Conservation (phyloP, 2,113 vertebrate species). For the Varanus komodoensis region DNA sequence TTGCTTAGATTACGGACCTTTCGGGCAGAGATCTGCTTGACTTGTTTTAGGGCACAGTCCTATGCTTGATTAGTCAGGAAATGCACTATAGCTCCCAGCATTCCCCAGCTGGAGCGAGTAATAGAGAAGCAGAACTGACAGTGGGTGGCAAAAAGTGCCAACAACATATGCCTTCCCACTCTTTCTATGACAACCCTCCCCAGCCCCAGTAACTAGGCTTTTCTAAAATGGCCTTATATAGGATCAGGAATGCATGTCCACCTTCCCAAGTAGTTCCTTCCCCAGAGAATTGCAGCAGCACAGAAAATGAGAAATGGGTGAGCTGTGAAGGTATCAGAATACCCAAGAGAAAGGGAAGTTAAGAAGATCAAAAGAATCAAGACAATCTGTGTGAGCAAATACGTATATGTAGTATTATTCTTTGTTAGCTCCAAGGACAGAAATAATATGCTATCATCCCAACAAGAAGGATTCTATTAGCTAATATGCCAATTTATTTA, state of each 20-base stretch:
- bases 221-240: too few relatives aligned
- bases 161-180: background rate
- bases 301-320: background rate
- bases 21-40: background rate
- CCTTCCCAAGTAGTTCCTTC: background rate
- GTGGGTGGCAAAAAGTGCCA: background rate
- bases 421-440: conserved; percentile 62
- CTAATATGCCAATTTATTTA: conserved; percentile 66
- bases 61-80: too few relatives aligned
- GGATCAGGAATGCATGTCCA: background rate
- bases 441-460: conserved; percentile 65
- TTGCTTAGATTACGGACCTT: background rate
- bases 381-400: background rate
- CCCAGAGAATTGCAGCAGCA: background rate
- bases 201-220: background rate
- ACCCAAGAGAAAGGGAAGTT: too few relatives aligned
- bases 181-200: background rate
- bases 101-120: background rate
- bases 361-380: background rate
- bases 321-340: background rate
- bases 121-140: background rate
- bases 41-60: too few relatives aligned
- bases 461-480: conserved; percentile 67
- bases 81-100: too few relatives aligned
- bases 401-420: background rate